Evolutionary conservation across 1,140 invertebrate species (phyloP).

Genomic region (Wasmannia auropunctata): DNA sequence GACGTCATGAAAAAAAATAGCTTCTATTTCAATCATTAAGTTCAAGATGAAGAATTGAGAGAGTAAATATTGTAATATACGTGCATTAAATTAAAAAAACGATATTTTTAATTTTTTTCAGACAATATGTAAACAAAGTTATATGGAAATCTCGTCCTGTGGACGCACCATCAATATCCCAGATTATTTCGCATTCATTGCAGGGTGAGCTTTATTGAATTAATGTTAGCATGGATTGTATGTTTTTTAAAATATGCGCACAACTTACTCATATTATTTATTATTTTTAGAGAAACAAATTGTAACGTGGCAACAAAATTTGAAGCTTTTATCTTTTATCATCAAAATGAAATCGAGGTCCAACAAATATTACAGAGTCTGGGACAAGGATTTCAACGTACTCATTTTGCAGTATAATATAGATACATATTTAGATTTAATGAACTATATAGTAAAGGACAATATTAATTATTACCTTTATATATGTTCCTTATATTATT

Average conservation of each 20-base stretch:
- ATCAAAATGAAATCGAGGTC: constrained; percentile 83
- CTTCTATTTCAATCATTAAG: not conserved
- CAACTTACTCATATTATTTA: not conserved
- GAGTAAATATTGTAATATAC: constrained; percentile 30
- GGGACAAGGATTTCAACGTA: constrained; percentile 83
- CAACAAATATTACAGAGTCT: constrained; percentile 83
- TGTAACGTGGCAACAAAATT: constrained; percentile 87
- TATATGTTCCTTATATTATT: constrained; percentile 24
- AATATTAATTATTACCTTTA: not conserved
- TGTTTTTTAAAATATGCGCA: not conserved
- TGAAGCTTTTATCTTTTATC: constrained; percentile 86
- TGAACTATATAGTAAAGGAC: not conserved
- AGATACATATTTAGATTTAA: not conserved
- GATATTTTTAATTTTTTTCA: constrained; percentile 70
- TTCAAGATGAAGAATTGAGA: not conserved
- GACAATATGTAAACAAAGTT: constrained; percentile 86
- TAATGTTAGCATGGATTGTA: constrained; percentile 11
- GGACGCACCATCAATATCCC: constrained; percentile 86
- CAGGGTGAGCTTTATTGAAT: constrained; percentile 84
- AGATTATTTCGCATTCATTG: constrained; percentile 88
- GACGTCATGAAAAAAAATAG: not conserved
- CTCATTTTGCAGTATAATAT: constrained; percentile 81
- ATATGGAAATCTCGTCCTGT: constrained; percentile 89
- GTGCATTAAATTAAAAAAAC: not conserved
- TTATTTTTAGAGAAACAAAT: constrained; percentile 86